A percentile compares a stretch with the other conserved stretches of the same genome.
Evolutionary conservation across 1,140 invertebrate species (phyloP).

Genomic region (Listronotus bonariensis): DNA sequence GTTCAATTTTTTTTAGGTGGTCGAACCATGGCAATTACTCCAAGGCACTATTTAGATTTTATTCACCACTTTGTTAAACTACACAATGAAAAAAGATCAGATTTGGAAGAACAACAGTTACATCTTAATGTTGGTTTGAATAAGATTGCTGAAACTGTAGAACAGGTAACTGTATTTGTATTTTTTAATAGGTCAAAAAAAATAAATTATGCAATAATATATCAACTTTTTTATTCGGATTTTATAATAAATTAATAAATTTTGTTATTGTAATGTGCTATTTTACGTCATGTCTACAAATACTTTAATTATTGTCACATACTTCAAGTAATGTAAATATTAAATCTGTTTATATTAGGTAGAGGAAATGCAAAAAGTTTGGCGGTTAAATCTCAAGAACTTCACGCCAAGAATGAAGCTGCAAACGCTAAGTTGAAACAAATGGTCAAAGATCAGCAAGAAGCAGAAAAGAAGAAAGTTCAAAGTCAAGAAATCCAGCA

Average conservation of each 20-base stretch:
- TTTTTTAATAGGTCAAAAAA: too few relatives aligned
- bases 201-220: too few relatives aligned
- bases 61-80: conserved; percentile 99
- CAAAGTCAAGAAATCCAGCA: conserved; percentile 97
- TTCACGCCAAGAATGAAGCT: conserved; percentile 98
- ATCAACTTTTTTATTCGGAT: too few relatives aligned
- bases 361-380: conserved; percentile 98
- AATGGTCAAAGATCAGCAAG: conserved; percentile 99
- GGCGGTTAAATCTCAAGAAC: conserved; percentile 90
- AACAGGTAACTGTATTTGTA: conserved; percentile 66
- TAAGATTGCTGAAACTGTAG: conserved; percentile 99
- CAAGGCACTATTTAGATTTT: conserved; percentile 98
- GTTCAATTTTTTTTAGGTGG: conserved; percentile 58
- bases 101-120: conserved; percentile 97
- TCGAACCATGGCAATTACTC: conserved; percentile 96
- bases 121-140: conserved; percentile 98
- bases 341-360: conserved; percentile 61
- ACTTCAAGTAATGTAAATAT: not conserved
- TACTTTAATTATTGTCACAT: not conserved
- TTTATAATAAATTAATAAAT: too few relatives aligned
- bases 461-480: conserved; percentile 98
- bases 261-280: too few relatives aligned
- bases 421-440: conserved; percentile 98
- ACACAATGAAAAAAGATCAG: conserved; percentile 96
- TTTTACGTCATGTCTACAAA: too few relatives aligned